Evolutionary conservation across 2,797 vertebrate species (phyloP), one percentile per base, ranked within the genome.

Genomic region (Pseudomugil tenellus): DNA sequence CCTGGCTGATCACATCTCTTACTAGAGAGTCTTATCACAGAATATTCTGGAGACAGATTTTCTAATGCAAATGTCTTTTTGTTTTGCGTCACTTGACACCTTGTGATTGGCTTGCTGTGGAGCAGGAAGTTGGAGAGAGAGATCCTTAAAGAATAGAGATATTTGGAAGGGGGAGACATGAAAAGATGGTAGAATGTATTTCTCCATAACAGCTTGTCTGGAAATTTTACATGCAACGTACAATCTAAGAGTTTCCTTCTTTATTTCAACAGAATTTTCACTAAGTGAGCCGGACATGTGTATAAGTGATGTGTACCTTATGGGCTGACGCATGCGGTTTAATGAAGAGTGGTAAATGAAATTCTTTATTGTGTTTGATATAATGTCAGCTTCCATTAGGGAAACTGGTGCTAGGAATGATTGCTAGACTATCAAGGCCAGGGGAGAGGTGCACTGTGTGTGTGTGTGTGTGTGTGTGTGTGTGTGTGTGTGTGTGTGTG

Each of bases 351-450:
- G 95, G 94, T 95, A 96, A 94, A 95, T 88, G 92, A 95, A 94
- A 95, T 95, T 94, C 95, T 95, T 96, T 95, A 97, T 97, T 96
- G 95, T 96, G 95, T 97, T 97, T 97, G 96, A 97, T 96, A 94
- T 96, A 95, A 96, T 94, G 97, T 96, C 96, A 96, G 94, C 94
- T 96, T 96, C 95, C 95, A 97, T 97, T 97, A 96, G 69, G 84
- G 82, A 85, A 89, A 83, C 74, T 51, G 72, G 86, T 91, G 74
- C 92, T 74, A 58, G 74, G 77, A 89, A 86, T 88, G 87, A 93
- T 90, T 89, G 86, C 86, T 66, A 74, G 84, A 87, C 79, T 82
- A 84, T 84, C 39, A 41, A 58, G 81, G 86, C 85, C 85, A 76
- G 74, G 72, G 81, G 75, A 81, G 80, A 76, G 52, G 69, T 74